Evolutionary conservation across 2,888 invertebrate genomes (phyloP), one percentile per base, ranked within the genome.

Genomic region (Drosophila sordidula): DNA sequence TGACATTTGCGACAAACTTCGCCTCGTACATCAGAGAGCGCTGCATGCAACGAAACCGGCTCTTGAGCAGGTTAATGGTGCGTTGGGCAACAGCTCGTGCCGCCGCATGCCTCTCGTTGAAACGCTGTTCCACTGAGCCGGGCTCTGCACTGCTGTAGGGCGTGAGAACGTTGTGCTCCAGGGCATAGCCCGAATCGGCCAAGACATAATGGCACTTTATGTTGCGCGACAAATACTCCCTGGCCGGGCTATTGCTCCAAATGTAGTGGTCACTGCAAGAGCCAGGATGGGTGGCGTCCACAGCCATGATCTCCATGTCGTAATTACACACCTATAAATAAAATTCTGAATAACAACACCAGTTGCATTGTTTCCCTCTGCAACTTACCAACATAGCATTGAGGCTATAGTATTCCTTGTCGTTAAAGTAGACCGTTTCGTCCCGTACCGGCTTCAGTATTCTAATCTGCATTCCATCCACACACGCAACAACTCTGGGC

Each of bases 291-390:
- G 47, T 29, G 3, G 5, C 16, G 18, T 58, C 34, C 12, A 57
- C 8, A 0, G 50, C 50, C 50, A 50, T 9, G 16, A 58, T 36
- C 26, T 50, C 34, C 26, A 18, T 42, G 8, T 58, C 50, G 16
- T 11, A 26, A 11, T 50, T 58, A 34, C 42, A 14, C 9, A 59
- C 4, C 50, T 50, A 14, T n/a, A 22, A 18, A 6, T 0, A 4
- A 18, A 22, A 16, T 47, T 12, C 18, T 22, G 4, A 6, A 6
- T 16, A 50, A 9, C 9, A 12, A 4, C 0, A n/a, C 5, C 36
- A 12, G 11, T 18, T 16, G 38, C 3, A 18, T 12, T 38, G 22
- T n/a, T 3, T 9, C 6, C 6, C 6, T 1, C 36, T 14, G 3
- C 4, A 18, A 14, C 36, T 1, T 14, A 50, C 36, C 42, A 58